Percentiles rank a stretch among this genome's conserved stretches.
These are phyloP conservation scores for Theocolax elegans DNA, from an alignment of 1,140 invertebrate species.

Conservation along the genomic window DNA sequence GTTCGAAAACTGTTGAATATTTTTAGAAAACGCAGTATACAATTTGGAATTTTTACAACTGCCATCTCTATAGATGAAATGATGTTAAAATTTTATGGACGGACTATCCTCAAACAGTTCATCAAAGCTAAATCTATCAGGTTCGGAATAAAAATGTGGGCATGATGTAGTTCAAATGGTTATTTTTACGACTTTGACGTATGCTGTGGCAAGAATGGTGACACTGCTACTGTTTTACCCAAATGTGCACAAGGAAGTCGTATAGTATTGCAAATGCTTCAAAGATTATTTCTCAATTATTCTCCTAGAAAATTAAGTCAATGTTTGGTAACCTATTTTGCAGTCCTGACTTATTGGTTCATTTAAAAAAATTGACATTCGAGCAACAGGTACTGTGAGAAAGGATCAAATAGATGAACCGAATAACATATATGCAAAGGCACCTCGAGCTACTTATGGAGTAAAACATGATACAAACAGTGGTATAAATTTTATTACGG, in stretches of 20 bases:
- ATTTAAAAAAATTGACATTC: constrained; percentile 6
- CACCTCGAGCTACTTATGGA: neutral
- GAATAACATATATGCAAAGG: neutral
- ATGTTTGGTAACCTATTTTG: constrained; percentile 29
- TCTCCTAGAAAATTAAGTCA: constrained; percentile 6
- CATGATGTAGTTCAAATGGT: neutral
- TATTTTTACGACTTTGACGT: constrained; percentile 23
- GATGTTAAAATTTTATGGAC: constrained; percentile 9
- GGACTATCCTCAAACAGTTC: constrained; percentile 21
- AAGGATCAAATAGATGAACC: neutral
- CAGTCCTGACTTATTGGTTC: constrained; percentile 25
- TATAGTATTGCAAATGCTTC: constrained; percentile 21
- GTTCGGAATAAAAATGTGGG: constrained; percentile 39
- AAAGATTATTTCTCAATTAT: neutral
- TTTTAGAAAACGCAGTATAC: constrained; percentile 28
- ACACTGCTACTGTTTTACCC: neutral
- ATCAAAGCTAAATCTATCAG: constrained; percentile 24
- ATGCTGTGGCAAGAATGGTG: constrained; percentile 16
- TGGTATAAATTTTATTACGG: too few species aligned
- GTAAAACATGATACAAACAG: too few species aligned
- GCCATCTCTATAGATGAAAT: constrained; percentile 24
- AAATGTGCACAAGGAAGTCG: constrained; percentile 23
- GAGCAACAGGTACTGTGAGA: constrained; percentile 20
- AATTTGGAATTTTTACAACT: constrained; percentile 33
- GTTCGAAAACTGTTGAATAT: constrained; percentile 28